Evolutionary conservation across 2,797 vertebrate species (phyloP).

Genomic region (Pteronotus mesoamericanus): DNA sequence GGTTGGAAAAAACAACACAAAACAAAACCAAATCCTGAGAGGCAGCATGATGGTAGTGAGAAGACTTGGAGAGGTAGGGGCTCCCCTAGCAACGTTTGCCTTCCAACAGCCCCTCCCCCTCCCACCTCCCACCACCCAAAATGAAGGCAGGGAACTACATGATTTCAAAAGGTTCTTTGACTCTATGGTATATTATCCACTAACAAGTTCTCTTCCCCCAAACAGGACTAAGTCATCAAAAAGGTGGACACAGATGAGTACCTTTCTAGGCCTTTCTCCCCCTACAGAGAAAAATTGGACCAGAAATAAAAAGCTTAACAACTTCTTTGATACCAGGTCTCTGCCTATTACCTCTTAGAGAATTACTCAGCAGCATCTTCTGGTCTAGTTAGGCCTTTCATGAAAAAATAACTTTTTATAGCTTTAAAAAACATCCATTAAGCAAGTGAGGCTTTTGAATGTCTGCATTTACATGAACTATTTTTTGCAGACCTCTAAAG

Average conservation of each 20-base stretch:
- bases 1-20: background rate
- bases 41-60: background rate
- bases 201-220: background rate
- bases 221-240: conserved; percentile 44
- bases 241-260: conserved; percentile 57
- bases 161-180: background rate
- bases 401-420: conserved; percentile 23
- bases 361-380: conserved; percentile 41
- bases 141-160: background rate
- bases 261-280: conserved; percentile 47
- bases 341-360: conserved; percentile 15
- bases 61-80: background rate
- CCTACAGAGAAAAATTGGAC: conserved; percentile 58
- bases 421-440: conserved; percentile 48
- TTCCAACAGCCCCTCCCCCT: background rate
- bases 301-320: conserved; percentile 61
- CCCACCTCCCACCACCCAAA: background rate
- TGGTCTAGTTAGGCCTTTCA: conserved; percentile 41
- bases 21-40: background rate
- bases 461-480: background rate
- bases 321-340: conserved; percentile 39
- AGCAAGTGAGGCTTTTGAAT: background rate
- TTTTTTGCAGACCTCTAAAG: background rate
- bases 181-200: background rate
- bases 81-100: background rate